These are phyloP conservation scores for Rosalia funebris DNA, from an alignment of 2,888 invertebrate genomes.

Conservation along the genomic window DNA sequence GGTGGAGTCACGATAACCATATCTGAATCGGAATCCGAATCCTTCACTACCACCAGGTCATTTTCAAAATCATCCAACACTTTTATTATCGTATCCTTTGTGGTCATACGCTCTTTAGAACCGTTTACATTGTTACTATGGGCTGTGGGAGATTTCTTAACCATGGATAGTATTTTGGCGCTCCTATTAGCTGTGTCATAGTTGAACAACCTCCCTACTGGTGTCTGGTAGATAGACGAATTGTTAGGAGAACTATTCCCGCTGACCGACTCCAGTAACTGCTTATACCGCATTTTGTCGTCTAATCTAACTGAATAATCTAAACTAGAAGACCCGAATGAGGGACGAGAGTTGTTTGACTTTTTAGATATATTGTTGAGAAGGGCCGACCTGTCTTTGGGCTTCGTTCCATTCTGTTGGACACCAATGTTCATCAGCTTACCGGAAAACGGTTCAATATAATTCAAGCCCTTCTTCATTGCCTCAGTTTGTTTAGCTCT, in stretches of 20 bases:
- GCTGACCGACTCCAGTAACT: constrained; percentile 65
- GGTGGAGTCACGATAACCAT: constrained; percentile 58
- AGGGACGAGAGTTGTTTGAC: constrained; percentile 1
- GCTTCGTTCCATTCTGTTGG: constrained; percentile 16
- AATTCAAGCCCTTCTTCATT: constrained; percentile 44
- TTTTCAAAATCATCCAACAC: constrained; percentile 54
- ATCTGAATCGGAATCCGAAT: constrained; percentile 60
- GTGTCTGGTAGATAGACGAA: constrained; percentile 52
- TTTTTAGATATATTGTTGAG: constrained; percentile 3
- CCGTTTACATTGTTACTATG: constrained; percentile 22
- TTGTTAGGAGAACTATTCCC: constrained; percentile 37
- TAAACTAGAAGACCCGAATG: constrained; percentile 51
- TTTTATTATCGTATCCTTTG: constrained; percentile 51
- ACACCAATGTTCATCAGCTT: constrained; percentile 7
- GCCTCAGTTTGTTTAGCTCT: constrained; percentile 47
- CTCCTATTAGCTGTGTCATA: constrained; percentile 36
- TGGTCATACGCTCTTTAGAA: constrained; percentile 42
- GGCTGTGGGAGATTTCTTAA: constrained; percentile 24
- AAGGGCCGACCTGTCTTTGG: constrained; percentile 30
- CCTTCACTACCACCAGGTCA: constrained; percentile 54
- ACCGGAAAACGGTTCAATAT: constrained; percentile 28
- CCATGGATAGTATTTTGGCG: constrained; percentile 41
- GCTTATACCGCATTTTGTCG: constrained; percentile 69
- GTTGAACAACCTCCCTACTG: constrained; percentile 46
- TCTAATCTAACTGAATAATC: constrained; percentile 69